Evolutionary conservation across 37 sponge, comb jelly and placozoan genomes (phyloP), one percentile per base, ranked within the genome.

Genomic region (Mnemiopsis leidyi): DNA sequence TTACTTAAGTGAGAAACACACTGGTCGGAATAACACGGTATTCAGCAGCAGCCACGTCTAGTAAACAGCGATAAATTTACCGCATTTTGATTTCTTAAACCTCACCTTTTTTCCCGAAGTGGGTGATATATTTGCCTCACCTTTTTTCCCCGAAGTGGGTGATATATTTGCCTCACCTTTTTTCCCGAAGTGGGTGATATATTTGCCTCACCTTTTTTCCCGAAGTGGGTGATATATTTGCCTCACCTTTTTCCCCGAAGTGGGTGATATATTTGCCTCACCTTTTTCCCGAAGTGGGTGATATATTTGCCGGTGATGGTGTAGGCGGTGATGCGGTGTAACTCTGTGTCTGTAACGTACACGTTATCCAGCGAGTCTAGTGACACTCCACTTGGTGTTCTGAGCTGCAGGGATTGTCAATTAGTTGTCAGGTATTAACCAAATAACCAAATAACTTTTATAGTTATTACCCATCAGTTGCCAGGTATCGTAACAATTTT

Each of bases 331-430:
- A 77, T 32, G 1, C 79, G 79, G 79, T 77, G 79, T 32, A 77
- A 20, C 36, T 77, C 79, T 32, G 79, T 77, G 36, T 77, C 79
- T 16, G 79, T 77, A 1, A 77, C 35, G 79, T 77, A 77, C 32
- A 77, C 32, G 79, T 77, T 77, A 34, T 77, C 79, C 0, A 16
- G 20, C 18, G 79, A 31, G 79, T 77, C 79, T 31, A 77, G 36
- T 3, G 79, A 77, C 7, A 77, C 79, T 31, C 79, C 79, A 32
- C 79, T 77, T 36, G 79, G 79, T 28, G 79, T 77, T 3, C 79
- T 33, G 36, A 77, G 16, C 79, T 77, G n/a, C n/a, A n/a, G n/a
- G n/a, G n/a, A n/a, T n/a, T n/a, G n/a, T n/a, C n/a, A n/a, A n/a
- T n/a, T n/a, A n/a, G n/a, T n/a, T n/a, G n/a, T n/a, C n/a, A n/a